Evolutionary conservation across 1,140 invertebrate genomes (phyloP), one percentile per base, ranked within the genome.

Genomic region (Steinernema feltiae): DNA sequence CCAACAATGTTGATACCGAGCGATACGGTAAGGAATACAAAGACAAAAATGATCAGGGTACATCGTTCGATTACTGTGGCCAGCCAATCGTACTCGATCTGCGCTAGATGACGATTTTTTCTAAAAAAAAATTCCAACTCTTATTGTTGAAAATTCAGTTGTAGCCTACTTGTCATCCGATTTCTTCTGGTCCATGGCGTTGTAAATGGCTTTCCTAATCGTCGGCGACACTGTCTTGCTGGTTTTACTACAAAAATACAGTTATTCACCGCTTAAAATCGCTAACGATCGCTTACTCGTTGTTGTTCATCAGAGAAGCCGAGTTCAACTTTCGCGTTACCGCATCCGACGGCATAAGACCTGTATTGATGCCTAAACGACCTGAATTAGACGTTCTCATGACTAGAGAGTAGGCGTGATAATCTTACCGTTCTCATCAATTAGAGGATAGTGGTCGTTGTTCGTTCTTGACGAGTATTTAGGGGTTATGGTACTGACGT

Each of bases 81-180:
- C 27, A 83, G 46, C 82, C 82, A 83, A 35, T 83, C 82, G 77
- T 82, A 83, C 70, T 83, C 82, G 32, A 82, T 84, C 29, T 76
- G 76, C 18, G 82, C 82, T 29, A 83, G 48, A 73, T 81, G 78
- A 1, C 82, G 82, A 32, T 70, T 84, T 63, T 27, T 63, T 27
- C 53, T 63, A 63, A 27, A 63, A 63, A n/a, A 27, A 63, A 27
- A 27, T 17, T 7, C 24, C 24, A 18, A 7, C 12, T 17, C 7
- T n/a, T 3, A 27, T 3, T 27, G 53, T n/a, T n/a, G 24, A 27
- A 63, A 46, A n/a, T 12, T 63, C 3, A 30, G 46, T 18, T n/a
- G 35, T 17, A 24, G 1, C 72, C 27, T n/a, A 29, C 72, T 73
- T 48, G 7, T 30, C 73, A 31, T 32, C 30, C 69, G 46, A 32